Evolutionary conservation across 2,888 invertebrate species (phyloP).

Genomic region (Melipona beecheii): DNA sequence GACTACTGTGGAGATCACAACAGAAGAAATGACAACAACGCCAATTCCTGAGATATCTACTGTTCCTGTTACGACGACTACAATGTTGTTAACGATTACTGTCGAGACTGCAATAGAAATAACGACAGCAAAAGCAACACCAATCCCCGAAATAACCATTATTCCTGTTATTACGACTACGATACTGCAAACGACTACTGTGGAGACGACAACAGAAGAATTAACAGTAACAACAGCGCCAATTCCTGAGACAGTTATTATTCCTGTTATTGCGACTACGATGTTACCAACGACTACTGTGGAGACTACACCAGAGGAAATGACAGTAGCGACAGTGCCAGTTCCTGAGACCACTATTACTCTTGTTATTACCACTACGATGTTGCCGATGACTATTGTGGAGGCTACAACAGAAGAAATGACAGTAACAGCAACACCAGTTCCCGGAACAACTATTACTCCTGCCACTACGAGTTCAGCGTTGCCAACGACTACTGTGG

Average conservation of each 20-base stretch:
- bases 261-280: background rate
- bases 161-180: background rate
- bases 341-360: accelerated
- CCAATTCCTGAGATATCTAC: background rate
- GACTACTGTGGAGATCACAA: too few species aligned
- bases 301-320: background rate
- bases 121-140: accelerated
- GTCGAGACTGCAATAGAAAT: accelerated
- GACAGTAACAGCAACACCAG: background rate
- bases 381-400: background rate
- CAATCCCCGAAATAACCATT: accelerated
- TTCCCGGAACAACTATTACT: background rate
- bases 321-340: background rate
- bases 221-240: background rate
- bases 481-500: too few species aligned
- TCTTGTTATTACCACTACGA: too few species aligned
- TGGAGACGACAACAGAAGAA: background rate
- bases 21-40: too few species aligned
- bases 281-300: background rate
- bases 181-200: background rate
- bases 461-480: accelerated
- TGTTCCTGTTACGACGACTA: background rate
- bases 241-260: background rate
- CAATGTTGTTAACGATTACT: accelerated
- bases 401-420: background rate